Conservation (phyloP, 2,888 invertebrate genomes). For the Iselma pallidipennis region DNA sequence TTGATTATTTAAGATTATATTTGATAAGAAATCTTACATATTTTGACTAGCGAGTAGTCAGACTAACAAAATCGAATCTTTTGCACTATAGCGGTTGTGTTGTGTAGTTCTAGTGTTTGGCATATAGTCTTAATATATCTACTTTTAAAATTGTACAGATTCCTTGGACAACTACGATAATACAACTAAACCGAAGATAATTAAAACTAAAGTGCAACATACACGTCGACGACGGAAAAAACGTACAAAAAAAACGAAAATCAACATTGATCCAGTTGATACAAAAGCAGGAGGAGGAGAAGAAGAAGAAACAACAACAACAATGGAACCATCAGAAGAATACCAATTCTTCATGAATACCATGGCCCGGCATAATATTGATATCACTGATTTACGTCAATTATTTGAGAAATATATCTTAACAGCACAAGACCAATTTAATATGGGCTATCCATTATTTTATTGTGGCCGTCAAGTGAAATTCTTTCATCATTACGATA, state of each 20-base stretch:
- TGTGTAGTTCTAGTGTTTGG: too few relatives aligned
- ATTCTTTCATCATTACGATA: background rate
- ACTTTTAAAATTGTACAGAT: background rate
- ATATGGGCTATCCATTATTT: background rate
- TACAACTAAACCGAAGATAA: background rate
- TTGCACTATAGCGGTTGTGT: background rate
- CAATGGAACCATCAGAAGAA: background rate
- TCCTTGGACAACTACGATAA: background rate
- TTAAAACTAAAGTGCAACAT: background rate
- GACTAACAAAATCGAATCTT: background rate
- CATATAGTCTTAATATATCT: too few relatives aligned
- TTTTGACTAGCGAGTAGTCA: background rate
- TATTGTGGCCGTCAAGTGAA: background rate
- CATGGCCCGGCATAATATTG: too few relatives aligned
- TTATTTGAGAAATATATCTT: conserved; percentile 2
- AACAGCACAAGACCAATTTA: background rate
- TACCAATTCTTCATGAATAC: background rate
- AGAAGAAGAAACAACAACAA: background rate
- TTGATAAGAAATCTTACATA: too few relatives aligned
- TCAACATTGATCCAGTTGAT: too few relatives aligned
- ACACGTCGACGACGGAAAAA: background rate
- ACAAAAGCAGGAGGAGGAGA: too few relatives aligned
- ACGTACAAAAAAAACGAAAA: background rate
- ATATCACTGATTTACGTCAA: background rate
- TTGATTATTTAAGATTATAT: too few relatives aligned